Evolutionary conservation across 2,113 vertebrate species (phyloP).

Genomic region (Triplophysa dalaica): DNA sequence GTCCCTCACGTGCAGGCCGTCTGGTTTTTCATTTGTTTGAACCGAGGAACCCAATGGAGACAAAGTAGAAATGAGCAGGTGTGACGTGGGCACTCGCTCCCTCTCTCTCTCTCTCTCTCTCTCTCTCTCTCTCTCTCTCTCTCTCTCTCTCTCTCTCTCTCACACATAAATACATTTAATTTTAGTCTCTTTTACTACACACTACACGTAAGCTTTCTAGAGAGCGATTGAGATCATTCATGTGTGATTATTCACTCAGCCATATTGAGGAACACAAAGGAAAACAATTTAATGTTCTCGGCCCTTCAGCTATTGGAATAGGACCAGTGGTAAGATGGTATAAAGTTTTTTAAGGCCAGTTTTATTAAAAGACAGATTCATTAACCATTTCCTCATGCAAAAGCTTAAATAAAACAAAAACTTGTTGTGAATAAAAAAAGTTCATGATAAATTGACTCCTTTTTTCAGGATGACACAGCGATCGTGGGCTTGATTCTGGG

Average conservation of each 20-base stretch:
- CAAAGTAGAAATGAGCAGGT: conserved; percentile 2
- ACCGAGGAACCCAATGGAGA: neutral
- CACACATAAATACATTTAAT: neutral
- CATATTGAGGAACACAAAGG: neutral
- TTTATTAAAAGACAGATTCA: conserved; percentile 12
- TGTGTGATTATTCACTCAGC: conserved; percentile 8
- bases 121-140: no score
- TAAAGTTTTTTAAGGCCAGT: neutral
- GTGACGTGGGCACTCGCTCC: conserved; percentile 6
- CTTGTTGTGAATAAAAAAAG: neutral
- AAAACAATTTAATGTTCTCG: neutral
- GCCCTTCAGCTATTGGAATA: neutral
- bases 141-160: neutral
- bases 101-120: neutral
- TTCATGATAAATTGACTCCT: no score
- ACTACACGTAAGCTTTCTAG: conserved; percentile 7
- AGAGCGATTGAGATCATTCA: neutral
- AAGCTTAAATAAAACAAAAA: neutral
- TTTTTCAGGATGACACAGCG: no score
- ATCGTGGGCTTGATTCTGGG: neutral
- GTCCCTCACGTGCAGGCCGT: conserved; percentile 40
- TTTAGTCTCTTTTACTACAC: neutral
- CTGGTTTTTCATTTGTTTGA: conserved; percentile 31
- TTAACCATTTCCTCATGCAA: neutral
- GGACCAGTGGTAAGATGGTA: conserved; percentile 11